Evolutionary conservation across 2,113 vertebrate species (phyloP), one percentile per base, ranked within the genome.

Genomic region (Pangasianodon hypophthalmus): DNA sequence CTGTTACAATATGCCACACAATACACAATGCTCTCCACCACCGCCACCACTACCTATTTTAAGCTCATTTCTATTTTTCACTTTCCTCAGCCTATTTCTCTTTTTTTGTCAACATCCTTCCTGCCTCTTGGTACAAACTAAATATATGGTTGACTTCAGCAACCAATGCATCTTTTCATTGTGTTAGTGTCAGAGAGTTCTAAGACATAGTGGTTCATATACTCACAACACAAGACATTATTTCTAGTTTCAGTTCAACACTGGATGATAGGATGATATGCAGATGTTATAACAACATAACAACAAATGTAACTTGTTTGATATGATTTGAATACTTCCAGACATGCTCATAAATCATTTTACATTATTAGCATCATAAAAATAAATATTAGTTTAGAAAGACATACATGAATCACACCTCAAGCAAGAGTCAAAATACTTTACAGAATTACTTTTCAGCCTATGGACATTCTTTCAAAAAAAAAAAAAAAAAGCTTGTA

Each of bases 111-210:
- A 85, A 85, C 84, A 93, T 94, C 93, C 88, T 94, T 90, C 75
- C 91, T 87, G 88, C 91, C 90, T 4, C 69, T 56, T 83, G 88
- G 90, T 84, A 85, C 64, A 44, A 87, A 82, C 85, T 85, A 92
- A 94, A 92, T 92, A 95, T 92, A 94, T 52, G 93, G 91, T 86
- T 84, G 89, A 92, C 90, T 93, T 92, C 93, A 92, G 93, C 90
- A 91, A 88, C 86, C 86, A 32, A 32, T 88, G 88, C 67, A 84
- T 87, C 89, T 87, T 41, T n/a, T 85, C 58, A 90, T 89, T 90
- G 89, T 89, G 88, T 62, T 77, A 29, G 41, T 92, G 77, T 90
- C 87, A 67, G 26, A 29, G 88, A 75, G 82, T 54, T 89, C 79
- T 86, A 86, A 84, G 89, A 88, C 88, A 62, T 24, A 88, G 44